Base-by-base conservation (phyloP, 2,797 vertebrate species). In the Cirrhinus mrigala region DNA sequence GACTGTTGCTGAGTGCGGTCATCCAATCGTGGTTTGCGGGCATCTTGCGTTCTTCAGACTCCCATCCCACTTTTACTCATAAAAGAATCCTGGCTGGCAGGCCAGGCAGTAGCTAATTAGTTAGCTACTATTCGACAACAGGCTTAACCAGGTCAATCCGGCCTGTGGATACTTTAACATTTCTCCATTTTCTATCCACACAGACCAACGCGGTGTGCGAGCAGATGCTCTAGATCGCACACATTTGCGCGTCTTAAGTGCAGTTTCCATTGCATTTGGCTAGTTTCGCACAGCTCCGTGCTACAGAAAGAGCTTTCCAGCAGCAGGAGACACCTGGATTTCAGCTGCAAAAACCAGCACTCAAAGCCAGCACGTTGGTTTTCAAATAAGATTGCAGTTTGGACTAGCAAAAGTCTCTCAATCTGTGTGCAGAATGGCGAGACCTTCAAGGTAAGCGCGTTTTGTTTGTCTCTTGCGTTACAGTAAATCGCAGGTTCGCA, bases 61-160 rank as follows among this genome's bases (percentile, higher is more conserved):
- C 74, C 89, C 89, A 77, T 86, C 89, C 89, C 89, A 87, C 89
- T 90, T 87, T 80, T 64, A 81, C 85, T 81, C 86, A 52, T 85
- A 40, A 70, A 75, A 76, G 70, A 83, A 56, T 86, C 84, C 84
- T 86, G 86, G 86, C 84, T 84, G 69, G 71, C 75, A 90, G 89
- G 89, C 89, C 87, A 84, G 87, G 83, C 89, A 77, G 68, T 46
- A 52, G 85, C 69, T 88, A 85, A 81, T 77, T 80, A 62, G 86
- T 87, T 88, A 90, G 84, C 87, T 82, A 66, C 83, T 29, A 66
- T 81, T 64, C 73, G 79, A 83, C 85, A 73, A 10, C 52, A 85
- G 71, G 54, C 70, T 74, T 76, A 58, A 77, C 70, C 81, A 76
- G 85, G 69, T 82, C 73, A 85, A 11, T 68, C 46, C 68, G 76